Evolutionary conservation across 2,113 vertebrate species (phyloP), one percentile per base, ranked within the genome.

Genomic region (Catharus bicknelli): DNA sequence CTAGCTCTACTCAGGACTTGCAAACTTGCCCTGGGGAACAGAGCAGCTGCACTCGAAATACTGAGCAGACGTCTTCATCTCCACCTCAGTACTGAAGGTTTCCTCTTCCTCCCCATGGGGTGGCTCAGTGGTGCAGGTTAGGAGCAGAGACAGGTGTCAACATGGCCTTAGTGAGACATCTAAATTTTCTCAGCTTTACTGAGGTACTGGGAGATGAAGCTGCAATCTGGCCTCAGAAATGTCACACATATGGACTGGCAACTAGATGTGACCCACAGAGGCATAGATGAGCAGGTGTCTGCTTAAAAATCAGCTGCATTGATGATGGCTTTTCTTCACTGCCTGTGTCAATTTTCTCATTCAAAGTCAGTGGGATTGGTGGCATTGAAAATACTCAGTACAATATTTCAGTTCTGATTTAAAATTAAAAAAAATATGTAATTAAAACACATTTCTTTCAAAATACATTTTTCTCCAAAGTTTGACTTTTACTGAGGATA

Each of bases 201-300:
- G 81, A 89, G 40, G 55, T 77, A 58, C 18, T 53, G 81, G 62
- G 91, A 95, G 67, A 63, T 86, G 78, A 95, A 94, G 25, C 79
- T 43, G 64, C 79, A 93, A 85, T 79, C 76, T 90, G 64, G 82
- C 64, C 64, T 93, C 43, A 55, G 79, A 95, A 96, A 94, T 92
- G 94, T 94, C 93, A 95, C 78, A 73, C 89, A 76, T 94, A 92
- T 90, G 94, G 93, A 93, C 67, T 8, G 9, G 70, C 74, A 89
- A 76, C 77, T 89, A 84, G 86, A 93, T 54, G 70, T 72, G 76
- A 93, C 66, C 77, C 92, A 54, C 54, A 93, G 74, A 93, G 89
- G 86, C 51, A 79, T 32, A 89, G 55, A 70, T 63, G 77, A 92
- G 69, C 91, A 93, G 83, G 54, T 85, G 78, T 79, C 70, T 83